These are phyloP conservation scores for Cyphomyrmex costatus DNA, from an alignment of 1,140 invertebrate species.

Conservation along the genomic window DNA sequence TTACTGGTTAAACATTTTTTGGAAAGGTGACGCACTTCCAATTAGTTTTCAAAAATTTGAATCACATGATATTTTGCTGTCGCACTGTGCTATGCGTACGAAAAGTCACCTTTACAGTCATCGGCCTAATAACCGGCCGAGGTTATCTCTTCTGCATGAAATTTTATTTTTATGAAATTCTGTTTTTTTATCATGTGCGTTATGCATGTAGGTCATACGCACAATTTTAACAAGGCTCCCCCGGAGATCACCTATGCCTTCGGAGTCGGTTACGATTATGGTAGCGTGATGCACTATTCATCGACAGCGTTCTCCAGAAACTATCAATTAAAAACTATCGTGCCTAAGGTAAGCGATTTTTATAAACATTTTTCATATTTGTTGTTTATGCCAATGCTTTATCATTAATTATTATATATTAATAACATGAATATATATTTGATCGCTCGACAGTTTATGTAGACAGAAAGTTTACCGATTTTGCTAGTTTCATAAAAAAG, in stretches of 20 bases:
- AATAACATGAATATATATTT: not conserved
- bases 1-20: no score
- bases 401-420: not conserved
- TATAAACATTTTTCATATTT: not conserved
- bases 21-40: no score
- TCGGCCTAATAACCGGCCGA: not conserved
- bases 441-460: not conserved
- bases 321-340: conserved; percentile 89
- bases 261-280: conserved; percentile 92
- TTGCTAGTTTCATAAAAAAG: not conserved
- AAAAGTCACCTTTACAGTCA: not conserved
- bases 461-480: not conserved
- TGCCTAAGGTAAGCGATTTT: conserved; percentile 88
- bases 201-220: conserved; percentile 86
- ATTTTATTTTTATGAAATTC: conserved; percentile 5
- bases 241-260: conserved; percentile 87
- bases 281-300: conserved; percentile 95
- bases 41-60: no score
- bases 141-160: conserved; percentile 7
- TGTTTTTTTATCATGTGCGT: conserved; percentile 36
- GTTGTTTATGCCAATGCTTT: not conserved
- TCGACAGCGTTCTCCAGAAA: conserved; percentile 92
- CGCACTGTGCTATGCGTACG: no score
- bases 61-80: no score
- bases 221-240: conserved; percentile 91